These are phyloP conservation scores for Tromatobia lineatoria DNA, from an alignment of 2,888 invertebrate genomes.

Conservation along the genomic window DNA sequence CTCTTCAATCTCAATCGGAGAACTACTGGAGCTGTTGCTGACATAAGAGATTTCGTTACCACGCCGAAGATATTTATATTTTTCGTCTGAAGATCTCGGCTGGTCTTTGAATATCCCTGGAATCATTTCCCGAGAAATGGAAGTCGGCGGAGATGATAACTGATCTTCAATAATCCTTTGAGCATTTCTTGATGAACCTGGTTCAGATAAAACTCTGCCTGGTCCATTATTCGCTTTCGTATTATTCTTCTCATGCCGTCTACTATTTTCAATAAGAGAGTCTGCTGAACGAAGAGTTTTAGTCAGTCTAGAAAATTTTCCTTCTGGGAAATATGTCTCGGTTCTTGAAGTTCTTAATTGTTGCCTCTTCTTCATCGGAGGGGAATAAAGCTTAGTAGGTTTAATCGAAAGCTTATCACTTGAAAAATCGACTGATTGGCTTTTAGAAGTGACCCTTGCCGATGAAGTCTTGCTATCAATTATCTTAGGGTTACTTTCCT, in stretches of 20 bases:
- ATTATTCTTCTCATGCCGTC: background rate
- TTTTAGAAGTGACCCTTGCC: background rate
- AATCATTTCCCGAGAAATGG: background rate
- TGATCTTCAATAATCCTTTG: constrained; percentile 3
- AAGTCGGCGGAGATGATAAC: background rate
- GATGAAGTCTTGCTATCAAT: background rate
- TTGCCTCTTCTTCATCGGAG: background rate
- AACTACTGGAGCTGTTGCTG: constrained; percentile 12
- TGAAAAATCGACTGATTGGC: constrained; percentile 20
- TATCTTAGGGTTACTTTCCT: background rate
- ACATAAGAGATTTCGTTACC: constrained; percentile 11
- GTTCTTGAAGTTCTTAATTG: background rate
- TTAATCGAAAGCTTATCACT: background rate
- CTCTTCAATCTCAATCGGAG: constrained; percentile 24
- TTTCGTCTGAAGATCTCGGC: constrained; percentile 24
- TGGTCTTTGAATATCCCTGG: background rate
- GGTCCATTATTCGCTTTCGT: background rate
- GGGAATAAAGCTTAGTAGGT: background rate
- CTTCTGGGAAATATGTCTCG: background rate
- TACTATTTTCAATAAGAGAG: background rate
- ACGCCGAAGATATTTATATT: constrained; percentile 41
- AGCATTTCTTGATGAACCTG: constrained; percentile 25
- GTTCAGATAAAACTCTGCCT: constrained; percentile 34
- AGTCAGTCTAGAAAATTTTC: background rate
- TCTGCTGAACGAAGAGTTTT: constrained; percentile 26